Evolutionary conservation across 1,140 invertebrate species (phyloP).

Genomic region (Hestina assimilis): DNA sequence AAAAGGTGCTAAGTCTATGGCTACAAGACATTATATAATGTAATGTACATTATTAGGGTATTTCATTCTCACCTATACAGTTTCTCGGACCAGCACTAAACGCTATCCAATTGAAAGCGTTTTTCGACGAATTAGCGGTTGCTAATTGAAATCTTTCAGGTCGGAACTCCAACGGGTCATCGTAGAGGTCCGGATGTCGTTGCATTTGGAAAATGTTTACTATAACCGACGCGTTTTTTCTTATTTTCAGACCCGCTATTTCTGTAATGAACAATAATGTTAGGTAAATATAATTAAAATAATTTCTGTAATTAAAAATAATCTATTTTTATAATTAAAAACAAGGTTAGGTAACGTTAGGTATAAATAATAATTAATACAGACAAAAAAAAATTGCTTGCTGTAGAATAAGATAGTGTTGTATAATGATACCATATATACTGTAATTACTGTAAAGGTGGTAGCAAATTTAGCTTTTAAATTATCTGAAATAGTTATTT

Average conservation of each 20-base stretch:
- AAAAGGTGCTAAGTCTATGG: too few relatives aligned
- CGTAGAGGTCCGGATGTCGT: conserved; percentile 80
- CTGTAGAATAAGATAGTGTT: too few relatives aligned
- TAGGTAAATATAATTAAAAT: too few relatives aligned
- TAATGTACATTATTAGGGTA: not conserved
- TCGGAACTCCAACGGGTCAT: conserved; percentile 86
- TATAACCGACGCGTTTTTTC: conserved; percentile 60
- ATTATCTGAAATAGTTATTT: too few relatives aligned
- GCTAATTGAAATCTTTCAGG: conserved; percentile 85
- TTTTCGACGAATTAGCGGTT: conserved; percentile 80
- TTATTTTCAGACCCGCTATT: conserved; percentile 48
- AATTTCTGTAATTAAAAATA: too few relatives aligned
- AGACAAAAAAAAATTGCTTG: too few relatives aligned
- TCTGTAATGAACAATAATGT: conserved; percentile 39
- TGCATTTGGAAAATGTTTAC: conserved; percentile 81
- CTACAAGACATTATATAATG: not conserved
- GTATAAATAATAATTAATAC: too few relatives aligned
- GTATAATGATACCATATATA: too few relatives aligned
- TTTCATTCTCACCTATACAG: conserved; percentile 81
- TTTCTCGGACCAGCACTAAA: conserved; percentile 88
- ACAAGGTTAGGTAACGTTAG: too few relatives aligned
- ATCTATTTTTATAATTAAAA: too few relatives aligned
- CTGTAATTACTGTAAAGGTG: too few relatives aligned
- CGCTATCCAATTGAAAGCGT: conserved; percentile 82
- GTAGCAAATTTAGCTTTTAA: too few relatives aligned